These are phyloP conservation scores for Salvelinus sp. DNA, from an alignment of 2,113 vertebrate genomes.

Conservation along the genomic window DNA sequence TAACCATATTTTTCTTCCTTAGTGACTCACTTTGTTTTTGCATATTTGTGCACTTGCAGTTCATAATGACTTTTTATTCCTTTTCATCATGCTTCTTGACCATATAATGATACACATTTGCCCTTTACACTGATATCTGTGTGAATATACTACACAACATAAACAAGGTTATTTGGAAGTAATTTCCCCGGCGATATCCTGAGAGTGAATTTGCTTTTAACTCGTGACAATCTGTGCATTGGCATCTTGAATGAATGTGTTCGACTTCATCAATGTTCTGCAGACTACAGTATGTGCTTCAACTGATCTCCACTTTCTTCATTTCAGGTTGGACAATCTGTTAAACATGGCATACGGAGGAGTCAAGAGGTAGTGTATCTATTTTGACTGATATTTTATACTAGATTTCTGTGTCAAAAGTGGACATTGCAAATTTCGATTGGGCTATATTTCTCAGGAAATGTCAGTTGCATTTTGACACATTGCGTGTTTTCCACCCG, in stretches of 20 bases:
- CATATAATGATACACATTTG: background rate
- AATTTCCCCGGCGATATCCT: background rate
- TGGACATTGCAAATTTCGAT: too few relatives aligned
- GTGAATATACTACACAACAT: background rate
- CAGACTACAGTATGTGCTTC: background rate
- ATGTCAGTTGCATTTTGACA: too few relatives aligned
- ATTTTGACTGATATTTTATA: background rate
- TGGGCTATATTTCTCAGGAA: too few relatives aligned
- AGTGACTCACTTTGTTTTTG: background rate
- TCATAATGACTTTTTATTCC: background rate
- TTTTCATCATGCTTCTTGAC: background rate
- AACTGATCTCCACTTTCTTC: constrained; percentile 21
- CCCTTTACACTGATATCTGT: too few relatives aligned
- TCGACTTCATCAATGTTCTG: constrained; percentile 10
- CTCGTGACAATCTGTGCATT: constrained; percentile 30
- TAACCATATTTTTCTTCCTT: background rate
- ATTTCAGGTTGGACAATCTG: constrained; percentile 97
- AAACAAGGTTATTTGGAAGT: constrained; percentile 11
- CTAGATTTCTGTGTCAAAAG: too few relatives aligned
- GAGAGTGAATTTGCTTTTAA: constrained; percentile 11
- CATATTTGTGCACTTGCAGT: background rate
- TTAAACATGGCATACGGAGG: constrained; percentile 98
- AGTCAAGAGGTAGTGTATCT: constrained; percentile 87
- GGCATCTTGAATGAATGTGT: constrained; percentile 29
- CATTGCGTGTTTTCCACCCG: too few relatives aligned